Conservation (phyloP, 2,888 invertebrate genomes). For the Andrena flavipes region DNA sequence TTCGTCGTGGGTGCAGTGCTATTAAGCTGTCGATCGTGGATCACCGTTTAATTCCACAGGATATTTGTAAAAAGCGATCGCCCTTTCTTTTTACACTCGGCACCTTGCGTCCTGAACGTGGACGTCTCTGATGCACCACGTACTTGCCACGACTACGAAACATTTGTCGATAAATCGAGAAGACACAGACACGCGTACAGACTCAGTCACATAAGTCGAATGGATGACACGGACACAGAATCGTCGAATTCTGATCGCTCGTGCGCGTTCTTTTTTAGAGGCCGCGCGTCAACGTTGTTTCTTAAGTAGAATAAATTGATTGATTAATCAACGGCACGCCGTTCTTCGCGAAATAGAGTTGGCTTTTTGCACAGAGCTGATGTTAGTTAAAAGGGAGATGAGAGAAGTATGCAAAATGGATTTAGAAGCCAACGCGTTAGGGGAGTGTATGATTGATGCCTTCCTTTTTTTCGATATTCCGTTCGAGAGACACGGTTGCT, state of each 20-base stretch:
- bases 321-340: slow-evolving; percentile 25
- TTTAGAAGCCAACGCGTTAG: slow-evolving; percentile 4
- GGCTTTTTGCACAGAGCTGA: neutral
- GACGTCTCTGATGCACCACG: slow-evolving; percentile 36
- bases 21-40: slow-evolving; percentile 37
- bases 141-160: slow-evolving; percentile 20
- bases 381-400: neutral
- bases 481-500: slow-evolving; percentile 37
- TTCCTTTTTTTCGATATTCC: slow-evolving; percentile 35
- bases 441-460: neutral
- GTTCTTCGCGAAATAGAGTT: slow-evolving; percentile 27
- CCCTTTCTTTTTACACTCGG: slow-evolving; percentile 47
- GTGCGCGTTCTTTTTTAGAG: slow-evolving; percentile 21
- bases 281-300: slow-evolving; percentile 41
- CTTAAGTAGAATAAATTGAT: slow-evolving; percentile 41
- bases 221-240: neutral
- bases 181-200: neutral
- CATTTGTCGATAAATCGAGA: slow-evolving; percentile 27
- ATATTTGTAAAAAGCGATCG: slow-evolving; percentile 47
- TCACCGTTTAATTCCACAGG: slow-evolving; percentile 11
- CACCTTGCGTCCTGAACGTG: slow-evolving; percentile 18
- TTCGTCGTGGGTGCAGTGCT: slow-evolving; percentile 23
- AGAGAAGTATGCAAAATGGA: neutral
- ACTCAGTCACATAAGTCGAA: neutral
- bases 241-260: slow-evolving; percentile 27